A percentile compares a stretch with the other conserved stretches of the same genome.
Conservation (phyloP, 2,113 vertebrate genomes). For the Motacilla tschutschensis region DNA sequence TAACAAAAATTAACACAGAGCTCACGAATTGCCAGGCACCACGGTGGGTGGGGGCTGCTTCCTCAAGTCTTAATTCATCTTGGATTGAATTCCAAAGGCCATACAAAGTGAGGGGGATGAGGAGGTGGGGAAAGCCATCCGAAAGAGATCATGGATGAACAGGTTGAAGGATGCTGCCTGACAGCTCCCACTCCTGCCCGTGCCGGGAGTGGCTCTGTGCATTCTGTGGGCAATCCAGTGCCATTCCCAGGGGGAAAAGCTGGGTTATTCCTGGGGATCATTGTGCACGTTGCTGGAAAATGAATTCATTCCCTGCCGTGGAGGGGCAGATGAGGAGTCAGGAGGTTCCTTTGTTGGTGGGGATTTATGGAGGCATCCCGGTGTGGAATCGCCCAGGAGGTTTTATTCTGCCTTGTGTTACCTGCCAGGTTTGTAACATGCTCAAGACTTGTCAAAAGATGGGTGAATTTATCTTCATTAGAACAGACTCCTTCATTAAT, state of each 20-base stretch:
- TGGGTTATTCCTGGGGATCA: not conserved
- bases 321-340: not conserved
- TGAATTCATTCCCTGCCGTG: not conserved
- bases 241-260: not conserved
- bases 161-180: conserved; percentile 60
- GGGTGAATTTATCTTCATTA: not conserved
- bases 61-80: conserved; percentile 77
- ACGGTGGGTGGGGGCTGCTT: conserved; percentile 63
- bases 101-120: conserved; percentile 69
- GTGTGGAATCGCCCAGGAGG: not conserved
- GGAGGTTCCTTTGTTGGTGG: not conserved
- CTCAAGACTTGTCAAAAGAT: not conserved
- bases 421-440: not conserved
- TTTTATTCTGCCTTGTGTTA: not conserved
- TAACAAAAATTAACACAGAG: conserved; percentile 64
- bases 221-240: not conserved
- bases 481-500: not conserved
- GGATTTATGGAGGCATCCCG: not conserved
- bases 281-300: not conserved
- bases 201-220: not conserved
- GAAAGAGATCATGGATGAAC: conserved; percentile 55
- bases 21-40: conserved; percentile 27
- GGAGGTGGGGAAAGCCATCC: conserved; percentile 59
- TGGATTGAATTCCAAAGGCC: conserved; percentile 81
- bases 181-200: not conserved